Evolutionary conservation across 2,797 vertebrate species (phyloP), one percentile per base, ranked within the genome.

Genomic region (Steatocranus sp.): DNA sequence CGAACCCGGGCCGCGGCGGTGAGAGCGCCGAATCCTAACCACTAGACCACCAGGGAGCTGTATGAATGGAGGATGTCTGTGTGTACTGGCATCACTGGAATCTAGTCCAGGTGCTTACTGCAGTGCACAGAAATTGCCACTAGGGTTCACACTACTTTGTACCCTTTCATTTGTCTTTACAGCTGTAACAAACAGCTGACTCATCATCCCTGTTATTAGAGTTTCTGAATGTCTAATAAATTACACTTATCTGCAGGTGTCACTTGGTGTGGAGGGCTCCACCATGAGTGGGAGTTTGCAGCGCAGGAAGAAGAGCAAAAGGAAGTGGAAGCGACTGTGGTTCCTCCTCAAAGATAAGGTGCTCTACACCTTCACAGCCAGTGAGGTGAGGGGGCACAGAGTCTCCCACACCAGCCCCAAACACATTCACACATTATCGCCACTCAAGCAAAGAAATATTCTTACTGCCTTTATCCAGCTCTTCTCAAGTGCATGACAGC

Each of bases 291-390:
- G 99, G 88, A 98, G 97, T 90, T 96, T 99, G 89, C 97, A 97
- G 91, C 97, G 97, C 73, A 96, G 97, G 51, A 99, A 99, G 95
- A 97, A 97, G 89, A 98, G 97, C 96, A 99, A 97, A 94, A 96
- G 97, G 91, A 98, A 97, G 90, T 99, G 98, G 98, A 99, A 99
- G 95, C 97, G 97, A 79, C 97, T 99, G 84, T 99, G 98, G 98
- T 99, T 99, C 91, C 97, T 99, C 93, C 97, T 99, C 96, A 99
- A 99, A 97, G 98, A 98, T 96, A 99, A 99, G 97, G 99, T 99
- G 91, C 98, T 99, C 92, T 99, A 98, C 96, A 99, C 98, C 94
- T 99, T 99, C 94, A 94, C 94, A 91, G 96, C 97, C 92, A 96
- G 96, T 1, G 98, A 99, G 97, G 98, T 99, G 95, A 96, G 96